Base-by-base conservation (phyloP, 2,888 invertebrate species). In the Caenorhabditis wallacei region DNA sequence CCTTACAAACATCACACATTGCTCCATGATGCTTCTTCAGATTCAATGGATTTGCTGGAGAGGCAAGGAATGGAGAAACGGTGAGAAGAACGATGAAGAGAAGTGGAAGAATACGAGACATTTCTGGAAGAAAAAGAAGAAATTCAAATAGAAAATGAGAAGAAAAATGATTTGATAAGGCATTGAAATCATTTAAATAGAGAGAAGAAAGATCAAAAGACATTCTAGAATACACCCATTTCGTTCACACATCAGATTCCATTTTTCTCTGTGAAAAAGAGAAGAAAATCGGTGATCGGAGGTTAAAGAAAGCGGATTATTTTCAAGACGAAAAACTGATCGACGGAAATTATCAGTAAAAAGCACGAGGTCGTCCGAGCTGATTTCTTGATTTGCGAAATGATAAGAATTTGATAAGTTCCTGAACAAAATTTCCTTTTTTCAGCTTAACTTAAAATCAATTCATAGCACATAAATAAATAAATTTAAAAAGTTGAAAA, bases 21-120 rank as follows among this genome's bases (percentile, higher is more conserved):
- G 61, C 82, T 75, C 81, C 81, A 43, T 82, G 82, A 51, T 82
- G 82, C 53, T 82, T 82, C 37, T 82, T 82, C 18, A 82, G 61
- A 13, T 68, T 72, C 61, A 82, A 30, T 40, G 76, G 82, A 46
- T 82, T 72, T 18, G 72, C 64, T 26, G 79, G 79, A 10, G 70
- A 64, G 16, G 70, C 56, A 30, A 80, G 66, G 30, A 80, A 30
- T 18, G 64, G 70, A 43, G 56, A 4, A 24, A 43, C 64, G 10
- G 66, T 40, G 40, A 79, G 51, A 7, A 64, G 24, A 13, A 79
- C 66, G 1, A 71, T 48, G 18, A 71, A 54, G 5, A 79, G 71
- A 18, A 16, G n/a, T 1, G 56, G 24, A 22, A 71, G 20, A 48
- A 64, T n/a, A 11, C 71, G 71, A 40, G 71, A 11, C 70, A 71